Conservation (phyloP, 2,113 vertebrate genomes). For the Grammomys surdaster region DNA sequence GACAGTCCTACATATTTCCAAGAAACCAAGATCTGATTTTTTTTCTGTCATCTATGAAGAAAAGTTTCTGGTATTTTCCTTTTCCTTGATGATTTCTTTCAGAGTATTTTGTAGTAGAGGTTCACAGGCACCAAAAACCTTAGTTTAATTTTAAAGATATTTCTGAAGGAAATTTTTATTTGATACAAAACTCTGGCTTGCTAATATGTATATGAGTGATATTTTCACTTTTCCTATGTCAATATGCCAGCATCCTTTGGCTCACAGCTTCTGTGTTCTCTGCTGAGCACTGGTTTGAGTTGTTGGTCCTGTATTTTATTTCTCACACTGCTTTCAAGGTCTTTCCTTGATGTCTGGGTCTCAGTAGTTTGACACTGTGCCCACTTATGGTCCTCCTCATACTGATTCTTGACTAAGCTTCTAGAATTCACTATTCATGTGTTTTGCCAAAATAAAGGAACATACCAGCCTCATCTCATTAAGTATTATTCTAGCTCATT, state of each 20-base stretch:
- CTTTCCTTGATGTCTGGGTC: neutral
- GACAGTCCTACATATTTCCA: neutral
- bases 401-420: neutral
- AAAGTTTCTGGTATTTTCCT: neutral
- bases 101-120: neutral
- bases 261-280: neutral
- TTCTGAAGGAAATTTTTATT: neutral
- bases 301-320: neutral
- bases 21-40: neutral
- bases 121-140: neutral
- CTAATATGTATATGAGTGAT: neutral
- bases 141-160: neutral
- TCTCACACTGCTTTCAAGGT: neutral
- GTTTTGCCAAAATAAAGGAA: neutral
- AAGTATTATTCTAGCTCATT: neutral
- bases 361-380: neutral
- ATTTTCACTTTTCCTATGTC: neutral
- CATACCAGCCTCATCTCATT: neutral
- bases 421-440: neutral
- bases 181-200: neutral
- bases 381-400: neutral
- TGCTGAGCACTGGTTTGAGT: neutral
- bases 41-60: neutral
- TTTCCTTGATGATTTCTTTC: neutral
- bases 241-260: neutral